phyloP scores from a whole-genome alignment of 64 coral and sea anemone genomes.

The Trachythela sp. region DNA sequence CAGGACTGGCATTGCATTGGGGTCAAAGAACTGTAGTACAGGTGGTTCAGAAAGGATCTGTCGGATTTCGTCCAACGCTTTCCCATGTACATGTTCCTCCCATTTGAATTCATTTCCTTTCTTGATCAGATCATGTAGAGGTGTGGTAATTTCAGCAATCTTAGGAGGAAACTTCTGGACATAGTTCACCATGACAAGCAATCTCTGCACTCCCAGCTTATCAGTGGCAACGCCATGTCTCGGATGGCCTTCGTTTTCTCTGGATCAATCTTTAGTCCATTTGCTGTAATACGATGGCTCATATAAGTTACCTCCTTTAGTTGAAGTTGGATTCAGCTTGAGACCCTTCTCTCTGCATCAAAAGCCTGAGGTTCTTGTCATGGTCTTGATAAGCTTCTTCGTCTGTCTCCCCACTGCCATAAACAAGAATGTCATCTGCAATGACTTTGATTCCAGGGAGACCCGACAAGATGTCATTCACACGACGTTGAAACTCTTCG shows the following conservation, averaged over 20 bases:
- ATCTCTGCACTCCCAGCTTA: background rate
- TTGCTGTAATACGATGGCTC: too few relatives aligned
- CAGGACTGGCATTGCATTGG: too few relatives aligned
- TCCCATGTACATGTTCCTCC: background rate
- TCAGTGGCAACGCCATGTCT: background rate
- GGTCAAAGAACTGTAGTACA: background rate
- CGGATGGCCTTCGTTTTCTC: too few relatives aligned
- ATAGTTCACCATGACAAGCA: background rate
- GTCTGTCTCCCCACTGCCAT: background rate
- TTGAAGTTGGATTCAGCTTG: too few relatives aligned
- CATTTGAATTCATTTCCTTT: background rate
- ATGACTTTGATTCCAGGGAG: background rate
- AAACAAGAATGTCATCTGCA: background rate
- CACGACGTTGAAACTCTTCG: background rate
- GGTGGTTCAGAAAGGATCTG: background rate
- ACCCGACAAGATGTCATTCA: background rate
- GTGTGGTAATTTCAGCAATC: background rate
- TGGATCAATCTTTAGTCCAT: too few relatives aligned
- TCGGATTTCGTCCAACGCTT: background rate
- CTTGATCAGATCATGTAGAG: background rate
- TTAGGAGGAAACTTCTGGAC: background rate
- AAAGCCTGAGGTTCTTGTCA: too few relatives aligned
- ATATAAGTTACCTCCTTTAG: too few relatives aligned
- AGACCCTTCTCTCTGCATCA: too few relatives aligned
- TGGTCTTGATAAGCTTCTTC: background rate